Base-by-base conservation (phyloP, 2,888 invertebrate genomes). In the Drosophila diplacantha region DNA sequence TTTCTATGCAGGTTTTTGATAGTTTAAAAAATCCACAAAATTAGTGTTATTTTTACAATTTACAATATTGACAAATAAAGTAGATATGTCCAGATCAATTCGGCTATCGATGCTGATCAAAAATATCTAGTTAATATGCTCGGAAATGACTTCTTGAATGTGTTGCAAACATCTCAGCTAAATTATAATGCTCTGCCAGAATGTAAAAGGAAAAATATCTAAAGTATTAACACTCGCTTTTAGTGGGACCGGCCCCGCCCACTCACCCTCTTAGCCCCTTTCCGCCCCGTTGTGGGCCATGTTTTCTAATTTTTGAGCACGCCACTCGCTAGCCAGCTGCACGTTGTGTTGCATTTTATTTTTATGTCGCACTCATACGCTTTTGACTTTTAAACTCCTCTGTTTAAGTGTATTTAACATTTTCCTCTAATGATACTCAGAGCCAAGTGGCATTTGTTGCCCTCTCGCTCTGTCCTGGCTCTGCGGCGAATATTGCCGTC, bases 371-470 rank as follows among this genome's bases (percentile, higher is more conserved):
- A 64, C 73, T 78, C 69, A 69, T 75, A 67, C 61, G 72, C 80
- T 74, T 74, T 56, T 74, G 80, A 80, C 69, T 83, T 73, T 82
- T 74, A 73, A 76, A 56, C 60, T 59, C 47, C 47, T 55, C 50
- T 43, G 51, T 63, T 70, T 64, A 59, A 81, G 84, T 84, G 81
- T 78, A 75, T 84, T 84, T 83, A 81, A 82, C 83, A 81, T 83
- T 81, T 80, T 78, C 69, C 78, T 72, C 72, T 73, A 83, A 84
- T 84, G 83, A 83, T 78, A 84, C 81, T 81, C 81, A 53, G 74
- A 73, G 69, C 50, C 75, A 81, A 84, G 81, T 73, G 68, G 58
- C 75, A 72, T 81, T 83, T 74, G 76, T 75, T 71, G 71, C 76
- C 71, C 69, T 65, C 66, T 59, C 26, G 57, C 26, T 29, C 43